Evolutionary conservation across 2,888 invertebrate genomes (phyloP).

Genomic region (Oxyscelio sp.): DNA sequence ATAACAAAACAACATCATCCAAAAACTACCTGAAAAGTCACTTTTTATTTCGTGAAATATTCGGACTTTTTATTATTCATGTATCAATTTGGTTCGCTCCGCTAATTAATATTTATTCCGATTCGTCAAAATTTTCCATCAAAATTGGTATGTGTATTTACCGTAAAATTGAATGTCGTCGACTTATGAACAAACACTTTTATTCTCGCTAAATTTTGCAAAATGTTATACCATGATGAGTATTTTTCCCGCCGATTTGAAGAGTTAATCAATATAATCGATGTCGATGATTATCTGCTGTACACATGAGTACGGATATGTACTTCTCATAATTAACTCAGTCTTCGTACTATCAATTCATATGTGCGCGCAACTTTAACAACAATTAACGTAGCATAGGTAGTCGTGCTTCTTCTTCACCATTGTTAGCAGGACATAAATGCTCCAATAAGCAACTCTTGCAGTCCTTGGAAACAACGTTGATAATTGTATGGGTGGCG

Average conservation of each 20-base stretch:
- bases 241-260: slow-evolving; percentile 18
- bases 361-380: slow-evolving; percentile 40
- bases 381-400: slow-evolving; percentile 44
- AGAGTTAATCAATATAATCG: slow-evolving; percentile 56
- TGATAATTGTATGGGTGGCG: slow-evolving; percentile 48
- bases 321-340: slow-evolving; percentile 45
- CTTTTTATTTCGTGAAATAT: too few relatives aligned
- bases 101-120: too few relatives aligned
- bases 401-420: slow-evolving; percentile 47
- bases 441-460: slow-evolving; percentile 54
- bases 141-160: too few relatives aligned
- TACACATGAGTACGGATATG: slow-evolving; percentile 16
- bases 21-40: too few relatives aligned
- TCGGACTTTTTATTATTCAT: too few relatives aligned
- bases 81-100: too few relatives aligned
- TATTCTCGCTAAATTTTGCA: too few relatives aligned
- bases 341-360: slow-evolving; percentile 22
- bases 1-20: too few relatives aligned
- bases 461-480: slow-evolving; percentile 29
- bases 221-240: too few relatives aligned
- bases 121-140: too few relatives aligned
- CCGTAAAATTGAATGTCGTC: too few relatives aligned
- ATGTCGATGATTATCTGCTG: slow-evolving; percentile 30
- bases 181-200: too few relatives aligned
- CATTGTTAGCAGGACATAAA: slow-evolving; percentile 58